Base-by-base conservation (phyloP, 2,888 invertebrate species). In the Gryllus longicercus region DNA sequence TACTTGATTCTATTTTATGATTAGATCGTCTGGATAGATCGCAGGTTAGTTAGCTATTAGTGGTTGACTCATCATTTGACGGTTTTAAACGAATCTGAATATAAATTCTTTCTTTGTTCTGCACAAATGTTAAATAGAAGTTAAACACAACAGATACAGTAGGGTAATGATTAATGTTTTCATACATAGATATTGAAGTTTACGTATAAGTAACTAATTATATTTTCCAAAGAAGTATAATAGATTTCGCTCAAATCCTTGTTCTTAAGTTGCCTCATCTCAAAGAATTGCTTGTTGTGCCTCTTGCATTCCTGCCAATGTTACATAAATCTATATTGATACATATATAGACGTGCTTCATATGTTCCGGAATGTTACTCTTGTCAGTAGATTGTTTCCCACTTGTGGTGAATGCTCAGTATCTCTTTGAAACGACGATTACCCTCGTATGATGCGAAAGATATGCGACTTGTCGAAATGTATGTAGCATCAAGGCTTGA, bases 241-340 rank as follows among this genome's bases (percentile, higher is more conserved):
- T 63, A 63, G 63, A 63, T 63, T 63, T n/a, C n/a, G 63, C 63
- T 63, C 16, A 63, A n/a, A 11, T 18, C 63, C 14, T 63, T 63
- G n/a, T 18, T 18, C n/a, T 63, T 63, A 5, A 8, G 63, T 63
- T 63, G 63, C 63, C 14, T 18, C n/a, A 1, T 63, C 63, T 63
- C 4, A 63, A 63, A n/a, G n/a, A 63, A 63, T n/a, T 63, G 63
- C 63, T 63, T 63, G 63, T 63, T 63, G 63, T 63, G 63, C 63
- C 63, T 63, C 63, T 63, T 38, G 38, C 63, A 63, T 18, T 63
- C 63, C 63, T 63, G 63, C 63, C 63, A 63, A 18, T 63, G 63
- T 14, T 63, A 63, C 63, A 63, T 63, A n/a, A 63, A 63, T 63
- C 63, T 63, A 63, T 63, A 63, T 63, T 63, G 63, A 63, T 63